phyloP scores from a whole-genome alignment of 23 tunicate species.

The Styela plicata region DNA sequence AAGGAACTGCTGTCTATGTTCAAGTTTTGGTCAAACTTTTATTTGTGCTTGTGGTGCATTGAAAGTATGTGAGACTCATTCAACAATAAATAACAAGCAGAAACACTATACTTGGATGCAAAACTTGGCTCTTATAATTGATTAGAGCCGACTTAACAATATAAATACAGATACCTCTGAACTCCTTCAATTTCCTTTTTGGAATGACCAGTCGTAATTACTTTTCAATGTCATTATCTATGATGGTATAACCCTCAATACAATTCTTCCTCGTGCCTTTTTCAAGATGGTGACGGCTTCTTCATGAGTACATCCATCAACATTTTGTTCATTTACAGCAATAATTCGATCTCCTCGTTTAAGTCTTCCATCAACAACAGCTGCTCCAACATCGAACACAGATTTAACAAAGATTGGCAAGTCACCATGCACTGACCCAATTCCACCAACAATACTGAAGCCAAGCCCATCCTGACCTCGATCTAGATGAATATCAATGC shows the following conservation, averaged over 20 bases:
- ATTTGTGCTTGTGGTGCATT: too few relatives aligned
- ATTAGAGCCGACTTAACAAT: too few relatives aligned
- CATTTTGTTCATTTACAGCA: constrained; percentile 77
- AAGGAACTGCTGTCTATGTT: too few relatives aligned
- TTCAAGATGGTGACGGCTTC: constrained; percentile 94
- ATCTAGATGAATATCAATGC: constrained; percentile 49
- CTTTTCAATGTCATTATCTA: constrained; percentile 4
- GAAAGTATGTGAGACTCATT: too few relatives aligned
- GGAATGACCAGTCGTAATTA: background rate
- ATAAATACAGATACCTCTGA: too few relatives aligned
- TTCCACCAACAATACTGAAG: constrained; percentile 90
- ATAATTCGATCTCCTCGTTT: constrained; percentile 87
- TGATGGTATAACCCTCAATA: constrained; percentile 71
- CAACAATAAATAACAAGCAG: too few relatives aligned
- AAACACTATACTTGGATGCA: too few relatives aligned
- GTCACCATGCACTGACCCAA: constrained; percentile 93
- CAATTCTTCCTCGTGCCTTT: constrained; percentile 34
- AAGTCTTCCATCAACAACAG: constrained; percentile 78
- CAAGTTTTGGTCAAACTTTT: too few relatives aligned
- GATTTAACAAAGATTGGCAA: constrained; percentile 88
- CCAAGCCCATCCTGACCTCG: constrained; percentile 90
- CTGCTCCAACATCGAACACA: constrained; percentile 81
- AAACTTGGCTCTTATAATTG: too few relatives aligned
- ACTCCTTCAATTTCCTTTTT: too few relatives aligned
- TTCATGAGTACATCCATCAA: constrained; percentile 92